A percentile compares a stretch with the other conserved stretches of the same genome.
Conservation (phyloP, 2,888 invertebrate species). For the Calephelis perditalis region DNA sequence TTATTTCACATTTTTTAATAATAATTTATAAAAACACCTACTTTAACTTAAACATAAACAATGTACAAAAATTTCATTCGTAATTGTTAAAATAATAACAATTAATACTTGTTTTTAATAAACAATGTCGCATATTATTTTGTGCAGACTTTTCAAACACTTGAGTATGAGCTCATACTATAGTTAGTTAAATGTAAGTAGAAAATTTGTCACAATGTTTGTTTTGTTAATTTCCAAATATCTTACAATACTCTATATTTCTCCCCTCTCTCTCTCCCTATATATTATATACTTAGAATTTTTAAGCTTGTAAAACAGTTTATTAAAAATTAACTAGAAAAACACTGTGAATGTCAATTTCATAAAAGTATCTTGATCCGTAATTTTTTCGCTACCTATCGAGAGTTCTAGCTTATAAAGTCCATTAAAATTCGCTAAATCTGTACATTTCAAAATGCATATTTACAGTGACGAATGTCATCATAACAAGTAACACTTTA, state of each 20-base stretch:
- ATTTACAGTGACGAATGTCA: conserved; percentile 44
- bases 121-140: conserved; percentile 3
- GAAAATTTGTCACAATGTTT: too few species aligned
- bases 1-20: conserved; percentile 1
- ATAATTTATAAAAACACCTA: conserved; percentile 2
- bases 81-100: background rate
- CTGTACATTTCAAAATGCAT: conserved; percentile 43
- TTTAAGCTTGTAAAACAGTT: too few species aligned
- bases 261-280: too few species aligned
- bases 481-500: conserved; percentile 40
- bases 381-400: background rate
- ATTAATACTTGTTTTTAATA: background rate
- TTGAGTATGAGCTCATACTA: too few species aligned
- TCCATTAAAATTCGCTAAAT: conserved; percentile 23
- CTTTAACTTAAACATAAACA: conserved; percentile 4
- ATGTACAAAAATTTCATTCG: background rate
- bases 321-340: too few species aligned
- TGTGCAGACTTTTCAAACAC: conserved; percentile 1
- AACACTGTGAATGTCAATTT: too few species aligned
- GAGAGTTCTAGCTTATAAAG: background rate
- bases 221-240: too few species aligned
- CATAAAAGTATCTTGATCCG: background rate
- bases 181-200: too few species aligned
- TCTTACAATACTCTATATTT: too few species aligned
- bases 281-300: too few species aligned